Base-by-base conservation (phyloP, 2,797 vertebrate genomes). In the Pangasius krempfi region DNA sequence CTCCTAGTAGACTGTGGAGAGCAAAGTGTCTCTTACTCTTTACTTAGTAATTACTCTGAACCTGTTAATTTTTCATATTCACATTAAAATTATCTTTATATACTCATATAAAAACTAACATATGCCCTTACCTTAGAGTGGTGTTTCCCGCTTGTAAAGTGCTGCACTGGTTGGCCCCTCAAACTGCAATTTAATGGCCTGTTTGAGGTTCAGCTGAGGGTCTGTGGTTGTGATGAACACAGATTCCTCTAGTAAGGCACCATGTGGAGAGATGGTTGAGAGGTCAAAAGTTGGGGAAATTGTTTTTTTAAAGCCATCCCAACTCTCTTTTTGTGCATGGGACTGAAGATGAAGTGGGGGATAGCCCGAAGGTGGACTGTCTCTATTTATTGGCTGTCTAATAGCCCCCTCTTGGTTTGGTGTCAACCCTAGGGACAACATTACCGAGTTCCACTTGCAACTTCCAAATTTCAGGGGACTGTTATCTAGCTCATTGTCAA, bases 161-260 rank as follows among this genome's bases (percentile, higher is more conserved):
- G 94, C 95, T 80, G 95, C 94, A 33, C 96, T 96, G 86, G 96
- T 97, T 70, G 96, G 96, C 66, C 97, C 97, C 88, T 97, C 97
- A 89, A 97, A 97, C 90, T 96, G 96, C 81, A 97, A 93, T 91
- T 97, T 97, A 90, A 97, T 96, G 88, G 96, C 97, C 80, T 96
- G 96, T 92, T 97, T 97, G 20, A 96, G 94, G 92, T 97, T 96
- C 37, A 97, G 94, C 78, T 96, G 95, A 6, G 97, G 96, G 91
- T 97, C 96, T 86, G 94, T 94, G 16, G 94, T 95, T 64, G 95
- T 95, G 86, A 96, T 94, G 64, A 95, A 91, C 84, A 93, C 81
- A 60, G 94, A 89, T 18, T 95, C 93, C 4, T 93, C 91, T 81
- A 91, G 86, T 91, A 96, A 96, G 96, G 95, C 96, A 96, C 94